Percentiles rank a stretch among this genome's conserved stretches.
phyloP scores from a whole-genome alignment of 2,113 vertebrate species.

The Zapornia atra region DNA sequence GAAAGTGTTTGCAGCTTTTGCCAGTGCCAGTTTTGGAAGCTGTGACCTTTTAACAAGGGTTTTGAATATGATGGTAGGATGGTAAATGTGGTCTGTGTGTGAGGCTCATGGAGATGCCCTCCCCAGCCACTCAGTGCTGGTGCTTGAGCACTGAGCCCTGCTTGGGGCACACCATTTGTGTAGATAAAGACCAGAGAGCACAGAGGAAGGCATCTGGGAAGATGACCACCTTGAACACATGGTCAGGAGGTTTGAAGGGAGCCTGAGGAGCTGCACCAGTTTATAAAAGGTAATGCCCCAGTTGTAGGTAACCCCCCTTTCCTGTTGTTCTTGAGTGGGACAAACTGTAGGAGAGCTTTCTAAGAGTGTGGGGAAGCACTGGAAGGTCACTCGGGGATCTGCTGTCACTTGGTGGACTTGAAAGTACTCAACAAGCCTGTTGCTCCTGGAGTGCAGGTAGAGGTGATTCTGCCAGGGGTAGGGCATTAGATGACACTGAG shows the following conservation, averaged over 20 bases:
- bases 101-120: not conserved
- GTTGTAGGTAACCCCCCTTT: not conserved
- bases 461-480: not conserved
- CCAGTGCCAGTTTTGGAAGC: not conserved
- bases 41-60: not conserved
- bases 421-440: not conserved
- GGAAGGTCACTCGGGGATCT: not conserved
- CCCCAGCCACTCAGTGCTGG: not conserved
- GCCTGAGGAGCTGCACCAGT: not conserved
- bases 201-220: not conserved
- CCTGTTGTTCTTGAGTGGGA: not conserved
- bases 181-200: not conserved
- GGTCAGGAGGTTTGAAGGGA: not conserved
- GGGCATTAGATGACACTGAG: not conserved
- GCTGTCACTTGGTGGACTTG: not conserved
- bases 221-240: not conserved
- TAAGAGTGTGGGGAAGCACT: not conserved
- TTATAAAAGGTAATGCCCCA: not conserved
- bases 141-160: not conserved
- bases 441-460: not conserved
- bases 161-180: not conserved
- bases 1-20: not conserved
- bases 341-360: not conserved
- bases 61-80: not conserved
- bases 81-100: not conserved